Base-by-base conservation (phyloP, 1,140 invertebrate genomes). In the Whitmania pigra region DNA sequence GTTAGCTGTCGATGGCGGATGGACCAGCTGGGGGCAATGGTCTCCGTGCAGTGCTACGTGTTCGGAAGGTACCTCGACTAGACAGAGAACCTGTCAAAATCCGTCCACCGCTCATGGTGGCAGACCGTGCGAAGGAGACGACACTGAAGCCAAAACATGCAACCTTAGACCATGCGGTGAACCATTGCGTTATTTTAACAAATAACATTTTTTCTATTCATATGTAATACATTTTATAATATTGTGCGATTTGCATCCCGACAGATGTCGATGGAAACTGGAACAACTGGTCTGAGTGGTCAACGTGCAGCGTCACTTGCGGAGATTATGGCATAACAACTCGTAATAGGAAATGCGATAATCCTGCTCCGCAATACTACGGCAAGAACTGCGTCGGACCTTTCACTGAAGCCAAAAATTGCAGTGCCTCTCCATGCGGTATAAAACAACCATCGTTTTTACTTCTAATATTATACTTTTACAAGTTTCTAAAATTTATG, bases 211-310 rank as follows among this genome's bases (percentile, higher is more conserved):
- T 1, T 17, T 13, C 9, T 49, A 5, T 36, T 15, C 43, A 49
- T 49, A 49, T 49, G 43, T 7, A 15, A 1, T 1, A 49, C 9
- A 15, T 1, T 17, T 49, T 15, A 15, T 17, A 11, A 49, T 49
- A 0, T 49, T 49, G 43, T 49, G 31, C 31, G 6, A 36, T 36
- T 36, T 36, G 31, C 31, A 36, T 36, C 15, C 15, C 43, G 43
- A 11, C 43, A 68, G 67, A 29, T 11, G 40, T 68, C 67, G 31
- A 68, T 40, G 67, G 67, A 29, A 36, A 40, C 40, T 68, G 67
- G 67, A 68, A 40, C 67, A 40, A n/a, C 7, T 94, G 92, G 90
- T 85, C 87, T 18, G 87, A 90, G 72, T 89, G 91, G 91, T 86
- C 89, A 49, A 83, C 87, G 53, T 90, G 91, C 80, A 87, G 89